Conservation (phyloP, 2,797 vertebrate species). For the Rhadinocentrus ornatus region DNA sequence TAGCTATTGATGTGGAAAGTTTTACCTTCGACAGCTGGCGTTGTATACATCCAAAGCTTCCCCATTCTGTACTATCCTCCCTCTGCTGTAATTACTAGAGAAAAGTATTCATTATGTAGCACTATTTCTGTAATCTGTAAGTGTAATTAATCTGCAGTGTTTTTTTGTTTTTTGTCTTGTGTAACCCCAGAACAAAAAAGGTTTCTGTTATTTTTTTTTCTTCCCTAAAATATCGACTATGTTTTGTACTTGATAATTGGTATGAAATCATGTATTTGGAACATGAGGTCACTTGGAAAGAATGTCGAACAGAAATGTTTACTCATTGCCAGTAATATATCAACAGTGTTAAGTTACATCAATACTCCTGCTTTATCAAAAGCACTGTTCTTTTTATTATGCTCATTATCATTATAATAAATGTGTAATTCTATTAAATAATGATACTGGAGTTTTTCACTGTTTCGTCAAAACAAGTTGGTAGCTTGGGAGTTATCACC, state of each 20-base stretch:
- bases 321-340: constrained; percentile 31
- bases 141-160: constrained; percentile 53
- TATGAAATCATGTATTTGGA: constrained; percentile 41
- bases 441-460: background rate
- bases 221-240: constrained; percentile 21
- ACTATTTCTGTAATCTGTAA: constrained; percentile 59
- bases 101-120: constrained; percentile 57
- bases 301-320: constrained; percentile 28
- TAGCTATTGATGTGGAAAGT: constrained; percentile 51
- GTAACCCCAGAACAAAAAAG: constrained; percentile 61
- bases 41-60: constrained; percentile 65
- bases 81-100: constrained; percentile 46
- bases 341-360: constrained; percentile 14
- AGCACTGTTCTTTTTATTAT: constrained; percentile 23
- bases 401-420: constrained; percentile 60
- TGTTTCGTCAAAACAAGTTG: background rate
- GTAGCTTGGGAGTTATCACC: background rate
- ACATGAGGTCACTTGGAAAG: constrained; percentile 31
- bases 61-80: constrained; percentile 23
- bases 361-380: constrained; percentile 36
- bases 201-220: constrained; percentile 26
- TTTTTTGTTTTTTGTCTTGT: constrained; percentile 58
- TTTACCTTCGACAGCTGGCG: constrained; percentile 43
- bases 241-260: constrained; percentile 43
- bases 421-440: constrained; percentile 30